Percentiles rank a stretch among this genome's conserved stretches.
Evolutionary conservation across 2,113 vertebrate genomes (phyloP).

Genomic region (Mormyrus iriodes): DNA sequence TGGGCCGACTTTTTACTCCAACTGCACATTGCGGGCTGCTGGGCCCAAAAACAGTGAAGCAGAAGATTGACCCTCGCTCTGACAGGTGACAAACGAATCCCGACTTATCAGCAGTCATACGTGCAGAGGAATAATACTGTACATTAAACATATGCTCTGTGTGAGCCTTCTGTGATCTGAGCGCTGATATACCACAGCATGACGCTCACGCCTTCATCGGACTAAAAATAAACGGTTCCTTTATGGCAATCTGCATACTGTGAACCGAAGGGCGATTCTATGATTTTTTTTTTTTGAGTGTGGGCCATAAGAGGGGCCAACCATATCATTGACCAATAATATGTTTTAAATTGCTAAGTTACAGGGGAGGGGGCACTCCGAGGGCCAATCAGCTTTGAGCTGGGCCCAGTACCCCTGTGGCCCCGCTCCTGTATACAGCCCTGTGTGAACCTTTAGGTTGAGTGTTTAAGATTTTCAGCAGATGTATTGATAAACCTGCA

Average conservation of each 20-base stretch:
- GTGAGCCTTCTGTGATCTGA: slow-evolving; percentile 40
- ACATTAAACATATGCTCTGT: slow-evolving; percentile 27
- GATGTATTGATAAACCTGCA: not conserved
- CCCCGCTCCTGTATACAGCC: too few species aligned
- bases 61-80: slow-evolving; percentile 44
- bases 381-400: not conserved
- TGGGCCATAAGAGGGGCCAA: not conserved
- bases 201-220: slow-evolving; percentile 24
- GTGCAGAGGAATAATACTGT: slow-evolving; percentile 36
- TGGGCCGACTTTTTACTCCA: slow-evolving; percentile 29
- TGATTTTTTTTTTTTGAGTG: not conserved
- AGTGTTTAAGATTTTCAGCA: not conserved
- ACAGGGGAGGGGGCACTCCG: not conserved
- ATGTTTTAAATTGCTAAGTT: not conserved
- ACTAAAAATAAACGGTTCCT: not conserved
- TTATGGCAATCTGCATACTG: slow-evolving; percentile 7
- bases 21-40: slow-evolving; percentile 42
- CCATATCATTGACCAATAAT: not conserved
- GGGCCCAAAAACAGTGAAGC: slow-evolving; percentile 47
- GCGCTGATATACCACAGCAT: not conserved
- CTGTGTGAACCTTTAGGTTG: not conserved
- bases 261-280: not conserved
- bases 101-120: slow-evolving; percentile 47
- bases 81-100: slow-evolving; percentile 54
- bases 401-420: too few species aligned